phyloP scores from a whole-genome alignment of 1,140 invertebrate genomes.

The Temnothorax longispinosus region DNA sequence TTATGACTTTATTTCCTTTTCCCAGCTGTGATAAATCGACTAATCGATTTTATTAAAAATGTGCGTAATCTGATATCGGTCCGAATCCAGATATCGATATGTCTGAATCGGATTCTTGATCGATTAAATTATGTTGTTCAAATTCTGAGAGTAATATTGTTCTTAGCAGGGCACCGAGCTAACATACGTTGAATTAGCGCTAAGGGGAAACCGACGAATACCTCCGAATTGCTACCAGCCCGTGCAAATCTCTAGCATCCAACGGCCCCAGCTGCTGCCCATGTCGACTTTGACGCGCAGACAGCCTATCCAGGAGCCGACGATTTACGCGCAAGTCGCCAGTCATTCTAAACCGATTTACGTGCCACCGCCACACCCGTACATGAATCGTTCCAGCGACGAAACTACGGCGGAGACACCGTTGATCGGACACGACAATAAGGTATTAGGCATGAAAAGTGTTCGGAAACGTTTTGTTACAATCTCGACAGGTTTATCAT shows the following conservation, averaged over 20 bases:
- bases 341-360: slow-evolving; percentile 84
- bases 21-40: neutral
- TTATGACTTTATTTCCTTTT: neutral
- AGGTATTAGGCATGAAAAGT: slow-evolving; percentile 74
- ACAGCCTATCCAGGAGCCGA: slow-evolving; percentile 86
- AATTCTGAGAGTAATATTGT: slow-evolving; percentile 49
- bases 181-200: slow-evolving; percentile 87
- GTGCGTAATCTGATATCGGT: neutral
- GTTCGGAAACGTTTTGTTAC: neutral
- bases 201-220: slow-evolving; percentile 82
- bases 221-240: slow-evolving; percentile 84
- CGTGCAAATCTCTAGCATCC: slow-evolving; percentile 83
- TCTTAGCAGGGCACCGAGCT: slow-evolving; percentile 85
- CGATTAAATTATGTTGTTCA: neutral
- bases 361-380: slow-evolving; percentile 83
- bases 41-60: neutral
- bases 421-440: slow-evolving; percentile 84
- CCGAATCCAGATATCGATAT: no score
- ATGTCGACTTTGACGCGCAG: slow-evolving; percentile 86
- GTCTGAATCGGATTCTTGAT: neutral
- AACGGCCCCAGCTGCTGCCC: slow-evolving; percentile 82
- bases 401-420: slow-evolving; percentile 84
- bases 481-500: neutral
- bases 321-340: slow-evolving; percentile 88
- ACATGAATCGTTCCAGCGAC: slow-evolving; percentile 82